Conservation (phyloP, 2,797 vertebrate genomes). For the Champsocephalus gunnari region DNA sequence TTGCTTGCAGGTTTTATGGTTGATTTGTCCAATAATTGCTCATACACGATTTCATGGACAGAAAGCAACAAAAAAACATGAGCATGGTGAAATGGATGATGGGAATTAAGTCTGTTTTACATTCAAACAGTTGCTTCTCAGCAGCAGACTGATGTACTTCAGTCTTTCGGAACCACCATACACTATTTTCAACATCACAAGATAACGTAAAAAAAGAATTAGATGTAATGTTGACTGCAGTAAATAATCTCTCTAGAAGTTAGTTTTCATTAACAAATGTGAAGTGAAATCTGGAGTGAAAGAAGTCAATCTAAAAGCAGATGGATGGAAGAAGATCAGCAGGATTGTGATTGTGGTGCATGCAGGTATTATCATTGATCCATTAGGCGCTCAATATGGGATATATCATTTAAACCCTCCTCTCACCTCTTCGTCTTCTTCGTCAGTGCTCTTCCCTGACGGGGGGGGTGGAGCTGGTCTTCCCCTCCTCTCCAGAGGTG, state of each 20-base stretch:
- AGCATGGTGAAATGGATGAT: background rate
- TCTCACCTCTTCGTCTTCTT: slow-evolving; percentile 92
- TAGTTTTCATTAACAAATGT: no score
- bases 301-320: background rate
- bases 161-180: no score
- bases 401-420: background rate
- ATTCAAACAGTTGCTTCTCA: no score
- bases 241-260: no score
- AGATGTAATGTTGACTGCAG: no score
- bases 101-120: no score
- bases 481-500: slow-evolving; percentile 94
- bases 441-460: slow-evolving; percentile 96
- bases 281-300: no score
- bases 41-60: background rate
- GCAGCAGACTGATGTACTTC: no score
- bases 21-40: no score
- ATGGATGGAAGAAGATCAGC: background rate
- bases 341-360: background rate
- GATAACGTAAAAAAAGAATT: no score
- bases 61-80: background rate
- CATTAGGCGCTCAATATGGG: background rate
- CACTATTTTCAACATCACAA: no score
- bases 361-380: background rate
- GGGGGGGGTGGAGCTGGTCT: slow-evolving; percentile 93
- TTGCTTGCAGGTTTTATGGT: no score